These are phyloP conservation scores for Petromus typicus DNA, from an alignment of 2,113 vertebrate genomes.

Conservation along the genomic window DNA sequence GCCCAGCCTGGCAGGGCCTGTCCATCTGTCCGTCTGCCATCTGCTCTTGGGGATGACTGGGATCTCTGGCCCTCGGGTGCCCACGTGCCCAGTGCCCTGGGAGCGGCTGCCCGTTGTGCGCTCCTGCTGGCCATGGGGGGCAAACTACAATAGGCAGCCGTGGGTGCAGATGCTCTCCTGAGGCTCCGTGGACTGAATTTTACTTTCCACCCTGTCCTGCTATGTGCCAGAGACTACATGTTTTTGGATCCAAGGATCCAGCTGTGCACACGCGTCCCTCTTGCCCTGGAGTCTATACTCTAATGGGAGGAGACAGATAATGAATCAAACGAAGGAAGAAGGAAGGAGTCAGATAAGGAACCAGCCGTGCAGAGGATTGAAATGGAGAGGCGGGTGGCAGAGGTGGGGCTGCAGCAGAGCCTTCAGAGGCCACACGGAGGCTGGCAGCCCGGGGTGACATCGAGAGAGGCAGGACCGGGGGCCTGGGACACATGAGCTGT, in stretches of 20 bases:
- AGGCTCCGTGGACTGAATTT: too few species aligned
- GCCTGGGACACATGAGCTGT: too few species aligned
- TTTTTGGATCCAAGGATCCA: not conserved
- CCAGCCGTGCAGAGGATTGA: not conserved
- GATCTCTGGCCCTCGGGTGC: not conserved
- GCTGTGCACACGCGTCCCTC: not conserved
- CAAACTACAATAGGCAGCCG: not conserved
- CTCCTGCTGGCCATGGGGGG: accelerated
- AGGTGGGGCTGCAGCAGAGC: accelerated
- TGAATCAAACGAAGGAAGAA: not conserved
- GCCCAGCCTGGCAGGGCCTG: not conserved
- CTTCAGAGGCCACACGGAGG: not conserved
- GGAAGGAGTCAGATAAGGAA: accelerated
- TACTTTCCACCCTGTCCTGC: not conserved
- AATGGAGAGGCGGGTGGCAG: not conserved
- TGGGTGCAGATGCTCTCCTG: not conserved
- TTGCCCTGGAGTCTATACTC: not conserved
- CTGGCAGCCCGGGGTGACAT: not conserved
- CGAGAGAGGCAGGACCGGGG: not conserved
- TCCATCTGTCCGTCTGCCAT: slow-evolving; percentile 30
- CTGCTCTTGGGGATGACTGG: not conserved
- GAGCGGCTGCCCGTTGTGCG: not conserved
- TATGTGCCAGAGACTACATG: not conserved
- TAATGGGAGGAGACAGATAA: not conserved
- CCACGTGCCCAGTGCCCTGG: not conserved